Evolutionary conservation across 2,113 vertebrate species (phyloP), one percentile per base, ranked within the genome.

Genomic region (Lepus timidus): DNA sequence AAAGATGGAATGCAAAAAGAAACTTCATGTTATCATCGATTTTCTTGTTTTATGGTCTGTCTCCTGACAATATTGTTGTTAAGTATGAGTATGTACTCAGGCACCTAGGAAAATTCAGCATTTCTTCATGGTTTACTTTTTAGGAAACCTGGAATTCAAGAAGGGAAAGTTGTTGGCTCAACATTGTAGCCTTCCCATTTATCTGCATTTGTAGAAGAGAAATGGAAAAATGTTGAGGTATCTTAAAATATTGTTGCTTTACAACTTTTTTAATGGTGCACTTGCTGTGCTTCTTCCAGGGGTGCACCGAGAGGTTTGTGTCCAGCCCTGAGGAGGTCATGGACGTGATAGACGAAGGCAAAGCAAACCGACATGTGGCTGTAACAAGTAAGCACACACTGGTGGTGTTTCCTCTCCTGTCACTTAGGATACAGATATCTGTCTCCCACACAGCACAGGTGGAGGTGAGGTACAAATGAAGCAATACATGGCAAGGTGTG

Each of bases 321-420:
- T 99, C 99, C 55, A 99, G 99, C 96, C 99, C 99, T 0, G 99
- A 99, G 23, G 99, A 99, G 68, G 99, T 99, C 71, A 98, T 99
- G 99, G 99, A 99, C 70, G 99, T 99, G 58, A 99, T 99, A 12
- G 99, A 99, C 3, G 99, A 99, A 80, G 99, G 99, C 20, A 99
- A 99, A 97, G 98, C 99, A 14, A 99, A 99, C 97, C 97, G 99
- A 33, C 99, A 99, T 0, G 99, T 99, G 6, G 99, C 99, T 0
- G 99, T 99, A 25, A 99, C 99, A 89, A 99, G 99, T 99, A 97
- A 98, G 99, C 96, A 9, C 96, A 9, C 11, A 3, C 55, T 9
- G 61, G 36, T 71, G 58, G 4, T 8, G 36, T 70, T 61, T 33
- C 5, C 65, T 51, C 19, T 13, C 39, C 6, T 36, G 22, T 79